Evolutionary conservation across 2,888 invertebrate genomes (phyloP).

Genomic region (Chrysolina americana): DNA sequence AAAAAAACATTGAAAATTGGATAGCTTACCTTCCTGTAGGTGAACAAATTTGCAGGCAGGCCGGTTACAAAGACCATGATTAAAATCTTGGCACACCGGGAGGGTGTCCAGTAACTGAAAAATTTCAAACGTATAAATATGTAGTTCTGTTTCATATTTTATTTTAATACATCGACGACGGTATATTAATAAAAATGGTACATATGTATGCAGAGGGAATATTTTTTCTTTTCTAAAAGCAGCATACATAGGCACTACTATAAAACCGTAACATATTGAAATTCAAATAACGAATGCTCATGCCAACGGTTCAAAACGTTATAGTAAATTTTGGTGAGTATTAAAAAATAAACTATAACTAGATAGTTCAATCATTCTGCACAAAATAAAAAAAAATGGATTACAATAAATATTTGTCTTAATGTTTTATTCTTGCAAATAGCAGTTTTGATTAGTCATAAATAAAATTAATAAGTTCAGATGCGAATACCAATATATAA

Average conservation of each 20-base stretch:
- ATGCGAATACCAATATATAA: slow-evolving; percentile 49
- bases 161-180: slow-evolving; percentile 40
- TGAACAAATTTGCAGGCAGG: slow-evolving; percentile 98
- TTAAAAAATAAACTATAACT: slow-evolving; percentile 36
- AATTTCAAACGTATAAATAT: slow-evolving; percentile 58
- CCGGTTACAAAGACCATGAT: slow-evolving; percentile 96
- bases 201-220: slow-evolving; percentile 61
- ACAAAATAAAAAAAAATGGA: slow-evolving; percentile 48
- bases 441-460: slow-evolving; percentile 47
- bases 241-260: slow-evolving; percentile 66
- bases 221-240: slow-evolving; percentile 47
- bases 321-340: slow-evolving; percentile 49
- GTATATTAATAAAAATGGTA: slow-evolving; percentile 52
- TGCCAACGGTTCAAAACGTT: slow-evolving; percentile 57
- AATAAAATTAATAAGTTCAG: slow-evolving; percentile 25
- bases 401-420: slow-evolving; percentile 27
- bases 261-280: slow-evolving; percentile 52
- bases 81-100: slow-evolving; percentile 99
- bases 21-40: slow-evolving; percentile 88
- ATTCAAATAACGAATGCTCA: slow-evolving; percentile 60
- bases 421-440: slow-evolving; percentile 42
- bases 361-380: slow-evolving; percentile 68
- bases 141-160: slow-evolving; percentile 10
- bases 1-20: not conserved
- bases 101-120: slow-evolving; percentile 99